Base-by-base conservation (phyloP, 2,888 invertebrate species). In the Kryphioiulus occultus region DNA sequence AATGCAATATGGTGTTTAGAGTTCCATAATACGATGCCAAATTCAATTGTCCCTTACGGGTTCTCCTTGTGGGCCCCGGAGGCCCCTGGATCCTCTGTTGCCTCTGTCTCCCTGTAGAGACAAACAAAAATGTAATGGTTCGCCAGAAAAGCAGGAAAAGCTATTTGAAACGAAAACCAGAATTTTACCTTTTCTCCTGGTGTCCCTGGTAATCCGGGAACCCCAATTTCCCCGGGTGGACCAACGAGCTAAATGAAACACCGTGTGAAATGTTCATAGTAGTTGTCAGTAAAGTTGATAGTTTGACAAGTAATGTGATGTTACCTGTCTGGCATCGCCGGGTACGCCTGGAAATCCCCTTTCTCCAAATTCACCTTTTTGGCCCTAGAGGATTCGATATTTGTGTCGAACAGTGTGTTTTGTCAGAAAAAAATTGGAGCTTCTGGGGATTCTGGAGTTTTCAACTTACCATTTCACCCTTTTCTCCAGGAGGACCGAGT, bases 131-230 rank as follows among this genome's bases (percentile, higher is more conserved):
- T 82, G 42, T 15, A 47, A 47, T 47, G 10, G 17, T 15, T 47
- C 47, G 17, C 1, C 4, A 17, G 17, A 15, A 47, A 47, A 42
- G 30, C 32, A 86, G 9, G n/a, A 22, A 39, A 86, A 86, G 30
- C n/a, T 47, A n/a, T 86, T 86, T n/a, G 7, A n/a, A 7, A 26
- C 22, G 42, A 39, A 42, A 86, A 86, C n/a, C 10, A 47, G 59
- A 5, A 44, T 22, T 35, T 85, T 22, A 26, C 86, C 30, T 22
- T 35, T 30, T 26, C 15, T 86, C 86, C 89, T 15, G 89, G 89
- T 26, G 89, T 88, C 30, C 90, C 90, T 68, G 89, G 88, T 17
- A 91, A 90, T 1, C 94, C 94, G 89, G 91, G 89, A 47, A 47
- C 47, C 5, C 47, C 47, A 15, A 47, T 47, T 17, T 90, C 89